Evolutionary conservation across 2,888 invertebrate genomes (phyloP), one percentile per base, ranked within the genome.

Genomic region (Phengaris arion): DNA sequence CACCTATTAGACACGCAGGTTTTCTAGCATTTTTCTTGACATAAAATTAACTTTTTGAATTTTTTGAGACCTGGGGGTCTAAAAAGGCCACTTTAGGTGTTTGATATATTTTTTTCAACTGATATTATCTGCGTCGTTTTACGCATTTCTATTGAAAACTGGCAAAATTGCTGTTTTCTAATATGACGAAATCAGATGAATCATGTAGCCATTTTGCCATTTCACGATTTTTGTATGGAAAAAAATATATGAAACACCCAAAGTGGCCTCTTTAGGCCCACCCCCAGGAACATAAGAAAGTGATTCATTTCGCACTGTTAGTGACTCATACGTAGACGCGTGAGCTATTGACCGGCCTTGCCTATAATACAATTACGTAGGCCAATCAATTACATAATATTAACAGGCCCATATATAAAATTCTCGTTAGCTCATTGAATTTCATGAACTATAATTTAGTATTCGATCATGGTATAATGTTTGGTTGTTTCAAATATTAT

Each of bases 261-360:
- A 22, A 22, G 22, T 22, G 22, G 22, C 22, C 22, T 22, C 1
- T 22, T 22, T 22, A 22, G 22, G 1, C 1, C 22, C 22, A 22
- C 1, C 22, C 22, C 8, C 59, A 22, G 74, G 48, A 48, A 59
- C 46, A 48, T 76, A 80, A 79, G 81, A 82, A 82, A 83, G 82
- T 82, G 82, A 81, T 77, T 82, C 81, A 82, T 78, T 68, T 55
- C n/a, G 52, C 52, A 22, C 74, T 45, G 45, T 70, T 48, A 70
- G 76, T 86, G 86, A 87, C 79, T 81, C 81, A 80, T 76, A 78
- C 76, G 77, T 80, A 84, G 79, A 80, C 77, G 80, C 81, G 78
- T 78, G 83, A 83, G 88, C 87, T 85, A 87, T 81, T 85, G 89
- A 90, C 90, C 89, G 89, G 83, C 89, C 90, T 90, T 90, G 89